Base-by-base conservation (phyloP, 2,888 invertebrate species). In the Sialis lutaria region DNA sequence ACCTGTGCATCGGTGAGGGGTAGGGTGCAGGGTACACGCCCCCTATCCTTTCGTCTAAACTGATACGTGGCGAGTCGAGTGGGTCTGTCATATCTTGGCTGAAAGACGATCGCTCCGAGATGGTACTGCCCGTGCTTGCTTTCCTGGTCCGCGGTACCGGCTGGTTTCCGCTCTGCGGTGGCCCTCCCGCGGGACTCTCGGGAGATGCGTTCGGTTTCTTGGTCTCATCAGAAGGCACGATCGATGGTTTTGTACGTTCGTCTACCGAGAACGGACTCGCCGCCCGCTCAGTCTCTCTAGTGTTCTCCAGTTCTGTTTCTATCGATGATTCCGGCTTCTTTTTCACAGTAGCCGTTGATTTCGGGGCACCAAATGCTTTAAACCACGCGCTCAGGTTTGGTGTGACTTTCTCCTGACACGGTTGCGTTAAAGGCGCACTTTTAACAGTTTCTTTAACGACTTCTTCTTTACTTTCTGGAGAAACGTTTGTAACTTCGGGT, bases 361-460 rank as follows among this genome's bases (percentile, higher is more conserved):
- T 88, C 1, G 90, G 89, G 1, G 84, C 83, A 7, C 90, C 89
- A 60, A 91, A 90, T 0, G 90, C 90, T 64, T 88, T 89, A 52
- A 90, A 86, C 90, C 90, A 91, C 32, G 88, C 90, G 60, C 87
- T 89, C 48, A 88, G 69, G 65, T 90, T 88, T 1, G 90, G 89
- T 34, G 85, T 84, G 12, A 82, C 81, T 60, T 80, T 81, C 51
- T 76, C 74, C 56, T 77, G 73, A 51, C 73, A 73, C 50, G 63
- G 50, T 54, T 67, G 63, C 50, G 64, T 62, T 22, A 32, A 49
- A 35, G 22, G 47, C 48, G 51, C 50, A 33, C 49, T 59, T 31
- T 40, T 53, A 53, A 45, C 52, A 53, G 45, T 50, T 51, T 49
- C 54, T 55, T 60, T 57, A 39, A 61, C 58, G 3, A 52, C 57